These are phyloP conservation scores for Montipora efflorescens DNA, from an alignment of 64 coral and sea anemone species.

Conservation along the genomic window DNA sequence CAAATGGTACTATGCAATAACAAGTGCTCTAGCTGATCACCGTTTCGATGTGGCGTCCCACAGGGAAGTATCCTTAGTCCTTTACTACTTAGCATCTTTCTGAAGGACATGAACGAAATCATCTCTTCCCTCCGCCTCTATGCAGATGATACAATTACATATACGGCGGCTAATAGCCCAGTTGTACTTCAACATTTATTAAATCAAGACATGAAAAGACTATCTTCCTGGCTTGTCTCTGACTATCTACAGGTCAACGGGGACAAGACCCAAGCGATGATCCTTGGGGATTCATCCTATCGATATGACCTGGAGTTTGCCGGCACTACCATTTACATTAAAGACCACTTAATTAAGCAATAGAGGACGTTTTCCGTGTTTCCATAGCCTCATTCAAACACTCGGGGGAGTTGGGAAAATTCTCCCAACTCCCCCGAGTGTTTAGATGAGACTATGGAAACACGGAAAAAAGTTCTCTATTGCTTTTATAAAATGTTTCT, in stretches of 20 bases:
- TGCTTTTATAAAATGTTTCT: no score
- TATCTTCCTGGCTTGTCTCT: background rate
- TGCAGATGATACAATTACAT: slow-evolving; percentile 48
- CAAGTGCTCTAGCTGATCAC: slow-evolving; percentile 26
- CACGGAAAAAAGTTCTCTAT: no score
- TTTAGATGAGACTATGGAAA: no score
- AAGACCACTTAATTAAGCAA: background rate
- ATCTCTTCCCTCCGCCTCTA: slow-evolving; percentile 33
- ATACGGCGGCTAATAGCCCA: background rate
- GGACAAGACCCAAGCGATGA: slow-evolving; percentile 34
- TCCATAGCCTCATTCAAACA: no score
- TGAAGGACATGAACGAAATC: slow-evolving; percentile 7
- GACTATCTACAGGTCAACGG: slow-evolving; percentile 16
- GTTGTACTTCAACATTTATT: slow-evolving; percentile 2
- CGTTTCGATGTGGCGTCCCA: slow-evolving; percentile 39
- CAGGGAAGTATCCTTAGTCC: slow-evolving; percentile 45
- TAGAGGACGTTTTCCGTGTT: no score
- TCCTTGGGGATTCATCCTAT: slow-evolving; percentile 14
- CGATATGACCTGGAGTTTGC: background rate
- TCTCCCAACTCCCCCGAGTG: no score
- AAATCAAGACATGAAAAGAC: slow-evolving; percentile 12
- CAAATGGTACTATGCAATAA: slow-evolving; percentile 69
- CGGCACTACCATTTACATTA: background rate
- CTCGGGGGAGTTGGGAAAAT: no score
- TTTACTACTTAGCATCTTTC: slow-evolving; percentile 6